Evolutionary conservation across 2,113 vertebrate genomes (phyloP), one percentile per base, ranked within the genome.

Genomic region (Rhinopomastus cyanomelas): DNA sequence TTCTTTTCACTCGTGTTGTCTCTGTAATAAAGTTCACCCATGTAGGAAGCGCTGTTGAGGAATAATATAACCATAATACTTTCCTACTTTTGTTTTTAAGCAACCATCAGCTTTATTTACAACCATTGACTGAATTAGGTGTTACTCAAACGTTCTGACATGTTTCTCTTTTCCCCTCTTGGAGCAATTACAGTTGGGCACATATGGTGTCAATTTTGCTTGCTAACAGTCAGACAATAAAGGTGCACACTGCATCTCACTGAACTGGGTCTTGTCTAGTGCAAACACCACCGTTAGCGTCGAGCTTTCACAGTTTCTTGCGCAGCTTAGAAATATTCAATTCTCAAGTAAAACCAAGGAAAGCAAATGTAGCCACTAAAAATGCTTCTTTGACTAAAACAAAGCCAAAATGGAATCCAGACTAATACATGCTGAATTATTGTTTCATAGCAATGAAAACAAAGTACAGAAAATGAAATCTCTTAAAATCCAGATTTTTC

Each of bases 141-240:
- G 97, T 97, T 95, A 92, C 92, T 94, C 93, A 96, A 97, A 95
- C 94, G 90, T 88, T 96, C 96, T 97, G 97, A 97, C 97, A 96
- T 95, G 92, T 94, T 97, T 96, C 94, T 93, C 65, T 91, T 96
- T 95, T 94, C 92, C 95, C 88, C 90, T 90, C 87, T 93, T 42
- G 81, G 91, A 97, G 95, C 92, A 96, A 95, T 97, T 95, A 96
- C 92, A 94, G 90, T 82, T 93, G 72, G 79, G 66, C 89, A 74
- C 96, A 97, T 97, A 94, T 97, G 97, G 96, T 97, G 96, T 97
- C 96, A 94, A 97, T 98, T 98, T 96, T 95, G 78, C 85, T 49
- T 57, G 81, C 86, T 89, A 59, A 8, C 49, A 37, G 77, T 95
- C 85, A 95, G 94, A 96, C 95, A 95, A 95, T 82, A 93, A 95